Evolutionary conservation across 2,113 vertebrate species (phyloP), one percentile per base, ranked within the genome.

Genomic region (Conger conger): DNA sequence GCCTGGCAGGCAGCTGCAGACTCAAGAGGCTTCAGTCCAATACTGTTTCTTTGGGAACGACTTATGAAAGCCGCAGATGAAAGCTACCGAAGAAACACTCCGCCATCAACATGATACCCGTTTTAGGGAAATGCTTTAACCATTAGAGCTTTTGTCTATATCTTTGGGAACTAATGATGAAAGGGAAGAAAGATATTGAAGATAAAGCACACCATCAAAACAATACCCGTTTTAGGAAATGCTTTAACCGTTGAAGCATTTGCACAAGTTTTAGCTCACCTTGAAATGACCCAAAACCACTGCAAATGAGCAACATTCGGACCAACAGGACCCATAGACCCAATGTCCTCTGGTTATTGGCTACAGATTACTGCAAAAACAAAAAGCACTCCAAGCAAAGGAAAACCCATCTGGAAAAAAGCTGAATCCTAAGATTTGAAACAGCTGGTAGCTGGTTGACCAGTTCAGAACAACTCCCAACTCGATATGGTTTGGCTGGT

Each of bases 251-350:
- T 73, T n/a, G 20, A 79, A 42, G 37, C 17, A n/a, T 77, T 42
- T 0, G 36, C 76, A 79, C 68, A 82, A 86, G 87, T 82, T 60
- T 79, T 89, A 78, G 17, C 17, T 8, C 84, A 81, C 0, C 79
- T 57, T 91, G 91, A 93, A 30, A 84, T 85, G 79, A 89, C 86
- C 91, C 92, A 93, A 89, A 93, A 80, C 82, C 84, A 82, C 82
- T 86, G 0, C 60, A 84, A 84, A 35, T 15, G 60, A 50, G 88
- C 86, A 88, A 86, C 57, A 85, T 85, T 82, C 80, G 84, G 45
- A 50, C 7, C 8, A 50, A 83, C 79, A 86, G 89, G 85, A 82
- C 89, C 82, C 17, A 86, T 82, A 85, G 89, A 80, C 88, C 90
- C 91, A 91, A 93, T 88, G 89, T 30, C 80, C 40, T 42, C 40